These are phyloP conservation scores for Ptycholaimellus sp. DNA, from an alignment of 2,888 invertebrate genomes.

Conservation along the genomic window DNA sequence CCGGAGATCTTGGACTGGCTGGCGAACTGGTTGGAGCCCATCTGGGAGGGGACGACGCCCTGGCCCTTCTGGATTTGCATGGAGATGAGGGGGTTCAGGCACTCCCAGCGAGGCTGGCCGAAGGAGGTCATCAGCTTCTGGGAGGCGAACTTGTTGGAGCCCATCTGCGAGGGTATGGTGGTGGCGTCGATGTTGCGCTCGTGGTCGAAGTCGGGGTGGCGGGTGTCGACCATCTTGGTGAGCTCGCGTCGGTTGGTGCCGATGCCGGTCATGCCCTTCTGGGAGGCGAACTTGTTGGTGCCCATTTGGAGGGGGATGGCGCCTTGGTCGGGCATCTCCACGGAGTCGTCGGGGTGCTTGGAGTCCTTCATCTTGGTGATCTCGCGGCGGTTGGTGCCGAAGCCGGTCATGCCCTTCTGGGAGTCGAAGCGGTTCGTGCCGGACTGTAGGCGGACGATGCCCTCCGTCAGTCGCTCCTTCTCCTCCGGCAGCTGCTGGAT, in stretches of 20 bases:
- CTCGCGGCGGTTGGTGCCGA: conserved; percentile 25
- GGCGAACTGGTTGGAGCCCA: conserved; percentile 22
- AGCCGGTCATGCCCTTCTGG: conserved; percentile 18
- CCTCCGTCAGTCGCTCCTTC: conserved; percentile 24
- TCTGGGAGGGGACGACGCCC: conserved; percentile 22
- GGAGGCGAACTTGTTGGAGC: conserved; percentile 23
- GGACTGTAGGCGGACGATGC: conserved; percentile 24
- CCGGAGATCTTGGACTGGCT: conserved; percentile 21
- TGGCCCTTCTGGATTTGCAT: conserved; percentile 23
- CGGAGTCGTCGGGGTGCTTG: conserved; percentile 25
- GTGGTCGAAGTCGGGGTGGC: conserved; percentile 23
- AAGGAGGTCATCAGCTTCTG: conserved; percentile 25
- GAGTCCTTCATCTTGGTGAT: conserved; percentile 23
- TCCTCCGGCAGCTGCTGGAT: conserved; percentile 23
- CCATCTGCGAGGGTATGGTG: conserved; percentile 21
- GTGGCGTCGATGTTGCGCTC: conserved; percentile 20
- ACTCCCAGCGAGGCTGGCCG: conserved; percentile 25
- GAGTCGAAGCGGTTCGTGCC: conserved; percentile 15
- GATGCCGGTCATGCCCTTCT: conserved; percentile 23
- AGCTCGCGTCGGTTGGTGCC: conserved; percentile 25
- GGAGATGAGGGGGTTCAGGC: conserved; percentile 19
- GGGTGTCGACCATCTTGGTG: conserved; percentile 21
- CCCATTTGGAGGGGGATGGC: conserved; percentile 24
- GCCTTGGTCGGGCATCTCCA: conserved; percentile 23
- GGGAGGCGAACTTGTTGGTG: conserved; percentile 17